Evolutionary conservation across 2,113 vertebrate species (phyloP), one percentile per base, ranked within the genome.

Genomic region (Nipponia nippon): DNA sequence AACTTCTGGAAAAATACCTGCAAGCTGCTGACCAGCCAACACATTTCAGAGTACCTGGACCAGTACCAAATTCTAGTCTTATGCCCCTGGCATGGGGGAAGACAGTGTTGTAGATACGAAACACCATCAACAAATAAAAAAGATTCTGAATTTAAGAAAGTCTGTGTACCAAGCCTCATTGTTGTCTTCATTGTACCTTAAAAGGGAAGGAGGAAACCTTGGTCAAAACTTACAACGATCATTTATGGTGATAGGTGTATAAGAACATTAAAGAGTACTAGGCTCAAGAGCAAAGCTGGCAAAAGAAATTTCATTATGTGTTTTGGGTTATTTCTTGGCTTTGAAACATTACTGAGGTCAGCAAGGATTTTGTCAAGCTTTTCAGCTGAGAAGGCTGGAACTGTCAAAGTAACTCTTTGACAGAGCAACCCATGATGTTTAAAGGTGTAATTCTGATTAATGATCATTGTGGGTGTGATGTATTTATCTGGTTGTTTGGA

Each of bases 401-500:
- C 40, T 77, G 27, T 46, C 32, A 50, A 30, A 36, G 49, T 21
- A 29, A 38, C 47, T 17, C 12, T 10, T 12, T n/a, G 71, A 34
- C 32, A 27, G 58, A 66, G 22, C 4, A 50, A 22, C 30, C 6
- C n/a, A 10, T 3, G 7, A 10, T 0, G 3, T 20, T 21, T 40
- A 13, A 46, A 80, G 29, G 13, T 2, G 0, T 38, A 38, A 38
- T 78, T 78, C 52, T 71, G 32, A 5, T 7, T 13, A 38, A 42
- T 1, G 21, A 69, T 9, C 0, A 5, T 6, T 75, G 69, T 8
- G 11, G 38, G 2, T 44, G 65, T 78, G 36, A 11, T 1, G 1
- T 7, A 63, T 61, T 23, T n/a, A 65, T 50, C 50, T 25, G 5
- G 34, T 4, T 3, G 44, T 85, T 96, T 92, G 47, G 25, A 6